Percentiles rank a stretch among this genome's conserved stretches.
Conservation (phyloP, 2,888 invertebrate species). For the Cacoxenus indagator region DNA sequence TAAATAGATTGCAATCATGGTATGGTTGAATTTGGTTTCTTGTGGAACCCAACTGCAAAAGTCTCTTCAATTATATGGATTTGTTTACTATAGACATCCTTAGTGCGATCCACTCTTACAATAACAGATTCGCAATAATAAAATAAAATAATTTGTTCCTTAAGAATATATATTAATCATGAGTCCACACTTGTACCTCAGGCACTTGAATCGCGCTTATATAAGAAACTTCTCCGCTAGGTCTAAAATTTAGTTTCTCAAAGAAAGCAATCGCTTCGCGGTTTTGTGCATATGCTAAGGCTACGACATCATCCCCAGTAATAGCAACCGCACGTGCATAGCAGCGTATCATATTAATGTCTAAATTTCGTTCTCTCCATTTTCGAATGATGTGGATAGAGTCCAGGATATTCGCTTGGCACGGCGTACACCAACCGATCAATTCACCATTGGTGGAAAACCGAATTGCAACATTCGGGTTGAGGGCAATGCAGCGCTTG, state of each 20-base stretch:
- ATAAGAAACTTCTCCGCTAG: neutral
- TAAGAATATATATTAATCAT: too few relatives aligned
- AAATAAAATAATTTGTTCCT: too few relatives aligned
- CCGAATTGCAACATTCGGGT: constrained; percentile 44
- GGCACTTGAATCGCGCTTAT: neutral
- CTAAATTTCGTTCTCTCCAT: too few relatives aligned
- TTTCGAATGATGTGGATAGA: too few relatives aligned
- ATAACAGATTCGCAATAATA: too few relatives aligned
- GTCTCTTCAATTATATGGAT: too few relatives aligned
- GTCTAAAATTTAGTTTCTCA: neutral
- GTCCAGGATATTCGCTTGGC: neutral
- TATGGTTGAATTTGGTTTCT: too few relatives aligned
- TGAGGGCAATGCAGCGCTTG: constrained; percentile 40
- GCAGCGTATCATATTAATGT: neutral
- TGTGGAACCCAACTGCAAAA: too few relatives aligned
- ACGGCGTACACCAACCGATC: constrained; percentile 42
- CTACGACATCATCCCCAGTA: neutral
- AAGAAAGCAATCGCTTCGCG: neutral
- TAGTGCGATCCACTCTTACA: too few relatives aligned
- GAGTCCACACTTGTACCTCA: neutral
- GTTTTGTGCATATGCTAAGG: neutral
- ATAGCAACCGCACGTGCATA: neutral
- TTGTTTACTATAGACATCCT: too few relatives aligned
- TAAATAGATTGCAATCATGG: too few relatives aligned
- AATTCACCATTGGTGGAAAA: constrained; percentile 38